Conservation (phyloP, 2,888 invertebrate species). For the Heliconius erato region DNA sequence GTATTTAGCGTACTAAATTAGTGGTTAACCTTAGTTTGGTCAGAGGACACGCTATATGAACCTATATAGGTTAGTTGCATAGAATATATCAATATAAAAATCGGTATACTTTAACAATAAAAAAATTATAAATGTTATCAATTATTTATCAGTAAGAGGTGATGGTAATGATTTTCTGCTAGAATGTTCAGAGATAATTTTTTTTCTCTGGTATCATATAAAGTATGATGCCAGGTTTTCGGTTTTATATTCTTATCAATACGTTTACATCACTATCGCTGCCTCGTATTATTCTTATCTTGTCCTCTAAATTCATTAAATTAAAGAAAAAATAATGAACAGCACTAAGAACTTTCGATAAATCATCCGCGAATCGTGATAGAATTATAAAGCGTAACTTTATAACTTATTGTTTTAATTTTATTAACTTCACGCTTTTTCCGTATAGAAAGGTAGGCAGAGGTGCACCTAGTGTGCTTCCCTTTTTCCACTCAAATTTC, state of each 20-base stretch:
- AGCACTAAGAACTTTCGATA: constrained; percentile 56
- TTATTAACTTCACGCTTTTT: background rate
- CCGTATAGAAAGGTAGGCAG: background rate
- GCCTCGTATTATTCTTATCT: no score
- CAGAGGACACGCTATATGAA: background rate
- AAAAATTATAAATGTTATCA: background rate
- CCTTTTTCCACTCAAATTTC: background rate
- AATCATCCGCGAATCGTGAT: constrained; percentile 58
- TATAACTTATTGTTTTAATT: constrained; percentile 53
- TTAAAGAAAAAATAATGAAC: background rate
- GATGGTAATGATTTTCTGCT: no score
- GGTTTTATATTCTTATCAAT: background rate
- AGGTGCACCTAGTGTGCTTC: background rate
- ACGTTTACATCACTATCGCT: background rate
- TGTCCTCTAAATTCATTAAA: background rate
- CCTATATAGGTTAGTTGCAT: background rate
- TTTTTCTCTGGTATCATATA: background rate
- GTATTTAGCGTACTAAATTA: background rate
- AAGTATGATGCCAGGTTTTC: background rate
- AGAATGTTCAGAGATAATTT: background rate
- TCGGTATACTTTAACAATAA: background rate
- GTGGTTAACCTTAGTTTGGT: background rate
- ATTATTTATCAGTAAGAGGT: no score
- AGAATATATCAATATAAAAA: background rate
- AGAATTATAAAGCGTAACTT: constrained; percentile 69